Evolutionary conservation across 2,113 vertebrate species (phyloP).

Genomic region (Osmerus mordax): DNA sequence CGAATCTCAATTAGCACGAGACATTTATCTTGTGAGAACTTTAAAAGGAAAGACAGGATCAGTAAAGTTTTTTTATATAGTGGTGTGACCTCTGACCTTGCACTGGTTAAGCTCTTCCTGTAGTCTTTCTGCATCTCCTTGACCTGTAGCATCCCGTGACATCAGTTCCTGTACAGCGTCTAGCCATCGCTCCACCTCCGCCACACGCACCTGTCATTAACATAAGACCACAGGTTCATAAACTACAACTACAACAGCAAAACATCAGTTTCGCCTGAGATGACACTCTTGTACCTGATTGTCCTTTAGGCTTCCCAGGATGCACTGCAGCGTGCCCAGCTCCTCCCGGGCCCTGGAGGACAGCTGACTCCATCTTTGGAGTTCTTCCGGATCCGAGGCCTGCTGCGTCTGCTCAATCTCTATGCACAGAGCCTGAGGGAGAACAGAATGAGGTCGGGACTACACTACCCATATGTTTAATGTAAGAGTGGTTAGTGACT

Average conservation of each 20-base stretch:
- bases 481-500: background rate
- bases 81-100: slow-evolving; percentile 69
- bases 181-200: slow-evolving; percentile 82
- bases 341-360: slow-evolving; percentile 77
- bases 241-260: background rate
- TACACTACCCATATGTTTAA: background rate
- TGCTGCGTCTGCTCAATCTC: slow-evolving; percentile 80
- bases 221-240: background rate
- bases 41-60: too few relatives aligned
- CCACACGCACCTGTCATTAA: slow-evolving; percentile 72
- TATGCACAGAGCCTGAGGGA: slow-evolving; percentile 71
- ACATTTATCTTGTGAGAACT: too few relatives aligned
- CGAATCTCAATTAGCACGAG: background rate
- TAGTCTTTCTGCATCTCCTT: slow-evolving; percentile 68
- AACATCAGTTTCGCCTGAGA: background rate
- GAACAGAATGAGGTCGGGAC: slow-evolving; percentile 9
- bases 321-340: slow-evolving; percentile 79
- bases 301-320: slow-evolving; percentile 78
- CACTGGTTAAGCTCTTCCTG: slow-evolving; percentile 85
- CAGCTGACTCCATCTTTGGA: slow-evolving; percentile 79
- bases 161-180: slow-evolving; percentile 81
- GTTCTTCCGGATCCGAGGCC: slow-evolving; percentile 73
- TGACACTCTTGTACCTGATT: slow-evolving; percentile 77
- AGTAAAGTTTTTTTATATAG: background rate
- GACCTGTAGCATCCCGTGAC: slow-evolving; percentile 71